A percentile compares a stretch with the other conserved stretches of the same genome.
Evolutionary conservation across 2,888 invertebrate genomes (phyloP).

Genomic region (Argyresthia goedartella): DNA sequence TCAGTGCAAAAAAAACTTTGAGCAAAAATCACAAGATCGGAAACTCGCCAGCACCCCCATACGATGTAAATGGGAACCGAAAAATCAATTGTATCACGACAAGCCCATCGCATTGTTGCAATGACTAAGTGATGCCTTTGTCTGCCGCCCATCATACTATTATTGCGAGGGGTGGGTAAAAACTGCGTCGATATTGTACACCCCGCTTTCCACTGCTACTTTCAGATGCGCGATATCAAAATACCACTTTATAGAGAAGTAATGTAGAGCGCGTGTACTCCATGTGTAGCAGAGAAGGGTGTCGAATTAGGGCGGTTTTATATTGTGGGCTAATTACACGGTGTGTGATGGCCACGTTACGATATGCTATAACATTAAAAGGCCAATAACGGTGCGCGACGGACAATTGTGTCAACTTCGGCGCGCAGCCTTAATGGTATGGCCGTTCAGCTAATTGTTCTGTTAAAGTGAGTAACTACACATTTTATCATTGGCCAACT

Average conservation of each 20-base stretch:
- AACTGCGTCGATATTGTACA: neutral
- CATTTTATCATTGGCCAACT: conserved; percentile 21
- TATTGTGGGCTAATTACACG: conserved; percentile 55
- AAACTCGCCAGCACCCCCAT: conserved; percentile 18
- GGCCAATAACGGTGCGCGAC: conserved; percentile 45
- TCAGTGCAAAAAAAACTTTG: too few relatives aligned
- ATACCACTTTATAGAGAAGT: neutral
- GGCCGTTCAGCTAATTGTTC: conserved; percentile 33
- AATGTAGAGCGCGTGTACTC: neutral
- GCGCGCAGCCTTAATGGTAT: conserved; percentile 45
- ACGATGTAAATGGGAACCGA: conserved; percentile 22
- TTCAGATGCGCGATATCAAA: neutral
- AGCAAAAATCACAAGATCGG: conserved; percentile 16
- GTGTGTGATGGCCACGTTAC: conserved; percentile 40
- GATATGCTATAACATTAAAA: conserved; percentile 65
- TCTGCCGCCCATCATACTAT: conserved; percentile 34
- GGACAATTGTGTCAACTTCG: conserved; percentile 46
- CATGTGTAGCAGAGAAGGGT: neutral
- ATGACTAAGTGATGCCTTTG: conserved; percentile 36
- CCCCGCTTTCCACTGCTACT: conserved; percentile 17
- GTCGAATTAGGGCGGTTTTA: conserved; percentile 32
- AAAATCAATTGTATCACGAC: conserved; percentile 45
- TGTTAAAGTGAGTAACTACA: conserved; percentile 16
- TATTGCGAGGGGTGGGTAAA: conserved; percentile 6
- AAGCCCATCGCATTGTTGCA: conserved; percentile 42